Conservation (phyloP, 2,797 vertebrate genomes). For the Tokudaia tokunoshimensis region DNA sequence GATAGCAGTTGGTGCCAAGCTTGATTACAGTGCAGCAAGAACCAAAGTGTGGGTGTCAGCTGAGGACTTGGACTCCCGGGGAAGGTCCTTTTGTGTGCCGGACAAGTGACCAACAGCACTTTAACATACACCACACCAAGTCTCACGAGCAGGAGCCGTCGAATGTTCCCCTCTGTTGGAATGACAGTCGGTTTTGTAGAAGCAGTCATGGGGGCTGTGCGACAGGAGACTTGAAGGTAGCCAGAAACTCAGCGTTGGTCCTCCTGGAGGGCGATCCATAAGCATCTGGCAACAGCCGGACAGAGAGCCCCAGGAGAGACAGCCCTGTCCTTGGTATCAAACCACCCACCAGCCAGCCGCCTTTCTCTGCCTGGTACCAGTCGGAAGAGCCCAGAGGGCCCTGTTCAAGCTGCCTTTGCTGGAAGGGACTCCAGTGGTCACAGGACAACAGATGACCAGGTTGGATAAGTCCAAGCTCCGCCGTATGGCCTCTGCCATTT, state of each 20-base stretch:
- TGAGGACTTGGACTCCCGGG: fast-evolving
- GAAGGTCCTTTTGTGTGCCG: not conserved
- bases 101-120: not conserved
- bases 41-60: not conserved
- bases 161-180: fast-evolving
- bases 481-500: not conserved
- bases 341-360: not conserved
- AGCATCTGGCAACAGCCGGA: not conserved
- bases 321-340: not conserved
- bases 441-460: too few relatives aligned
- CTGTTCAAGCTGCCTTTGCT: not conserved
- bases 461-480: not conserved
- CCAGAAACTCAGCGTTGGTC: not conserved
- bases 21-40: not conserved
- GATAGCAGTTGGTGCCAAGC: not conserved
- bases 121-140: not conserved
- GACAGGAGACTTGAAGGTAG: not conserved
- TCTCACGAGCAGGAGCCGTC: not conserved
- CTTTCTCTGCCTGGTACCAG: not conserved
- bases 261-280: not conserved
- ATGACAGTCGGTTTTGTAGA: not conserved
- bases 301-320: not conserved
- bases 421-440: too few relatives aligned
- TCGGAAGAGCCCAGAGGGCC: not conserved
- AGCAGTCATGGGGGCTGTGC: not conserved